Base-by-base conservation (phyloP, 2,888 invertebrate genomes). In the Calameuta pallipes region DNA sequence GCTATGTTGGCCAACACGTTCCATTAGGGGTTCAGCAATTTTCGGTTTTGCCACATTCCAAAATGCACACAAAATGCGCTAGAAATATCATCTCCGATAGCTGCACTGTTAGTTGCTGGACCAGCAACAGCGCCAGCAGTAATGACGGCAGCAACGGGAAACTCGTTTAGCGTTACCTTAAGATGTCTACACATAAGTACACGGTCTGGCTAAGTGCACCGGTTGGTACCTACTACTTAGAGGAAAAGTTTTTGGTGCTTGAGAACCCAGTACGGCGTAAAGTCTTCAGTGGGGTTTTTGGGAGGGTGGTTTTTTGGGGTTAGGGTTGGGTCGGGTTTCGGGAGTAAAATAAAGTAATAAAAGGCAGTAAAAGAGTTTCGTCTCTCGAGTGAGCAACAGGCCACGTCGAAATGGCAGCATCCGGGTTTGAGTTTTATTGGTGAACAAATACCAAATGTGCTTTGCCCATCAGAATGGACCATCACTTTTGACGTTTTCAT, bases 201-300 rank as follows among this genome's bases (percentile, higher is more conserved):
- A 31, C 56, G 73, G 35, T 71, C 78, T 73, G 79, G 76, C 81
- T 82, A 82, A 84, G 83, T 86, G 86, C 85, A 82, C 76, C 78
- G 77, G 80, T 81, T 82, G 81, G 77, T 82, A 41, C 41, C 15
- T 71, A 83, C 81, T 82, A 81, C 84, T 85, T 76, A 74, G 80
- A 82, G 80, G 81, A 80, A 85, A 87, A 88, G 83, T 87, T 87
- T 82, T 81, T 74, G 82, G 79, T 83, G 82, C 84, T 84, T 81
- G 80, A 83, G 79, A 80, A 83, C 84, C 82, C 83, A 77, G 84
- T 86, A 82, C 82, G 80, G 76, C 82, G 82, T 82, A 85, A 86
- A 85, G 82, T 78, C 83, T 83, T 83, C 82, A 81, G 80, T 78
- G 77, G 75, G 74, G 41, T 41, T 41, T 41, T 41, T 41, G 41